phyloP scores from a whole-genome alignment of 2,113 vertebrate species.

The Bubalus kerabau region DNA sequence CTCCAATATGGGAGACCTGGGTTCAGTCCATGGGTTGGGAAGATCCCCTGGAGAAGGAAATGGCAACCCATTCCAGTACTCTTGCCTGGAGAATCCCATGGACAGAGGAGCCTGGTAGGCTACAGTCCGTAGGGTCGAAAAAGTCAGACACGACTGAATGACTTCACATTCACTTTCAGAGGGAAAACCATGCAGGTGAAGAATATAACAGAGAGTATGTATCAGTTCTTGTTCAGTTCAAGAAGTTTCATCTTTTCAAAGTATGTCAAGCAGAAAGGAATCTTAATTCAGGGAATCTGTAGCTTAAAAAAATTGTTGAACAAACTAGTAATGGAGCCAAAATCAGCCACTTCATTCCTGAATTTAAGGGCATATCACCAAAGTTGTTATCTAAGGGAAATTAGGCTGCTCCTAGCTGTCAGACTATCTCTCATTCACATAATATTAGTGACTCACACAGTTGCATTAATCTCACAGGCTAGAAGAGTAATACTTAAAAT shows the following conservation, averaged over 20 bases:
- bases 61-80: no score
- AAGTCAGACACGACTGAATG: rapidly evolving
- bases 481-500: not conserved
- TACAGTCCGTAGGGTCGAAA: rapidly evolving
- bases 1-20: no score
- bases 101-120: no score
- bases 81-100: no score
- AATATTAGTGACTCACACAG: not conserved
- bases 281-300: not conserved
- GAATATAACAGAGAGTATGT: not conserved
- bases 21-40: no score
- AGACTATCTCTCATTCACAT: not conserved
- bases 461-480: not conserved
- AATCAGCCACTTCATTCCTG: not conserved
- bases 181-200: not conserved
- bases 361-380: not conserved
- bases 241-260: not conserved
- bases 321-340: not conserved
- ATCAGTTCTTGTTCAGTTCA: not conserved
- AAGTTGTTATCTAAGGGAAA: not conserved
- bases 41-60: no score
- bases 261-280: not conserved
- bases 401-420: not conserved
- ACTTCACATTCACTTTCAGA: no score
- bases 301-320: not conserved